Evolutionary conservation across 2,797 vertebrate species (phyloP).

Genomic region (Nothura maculosa): DNA sequence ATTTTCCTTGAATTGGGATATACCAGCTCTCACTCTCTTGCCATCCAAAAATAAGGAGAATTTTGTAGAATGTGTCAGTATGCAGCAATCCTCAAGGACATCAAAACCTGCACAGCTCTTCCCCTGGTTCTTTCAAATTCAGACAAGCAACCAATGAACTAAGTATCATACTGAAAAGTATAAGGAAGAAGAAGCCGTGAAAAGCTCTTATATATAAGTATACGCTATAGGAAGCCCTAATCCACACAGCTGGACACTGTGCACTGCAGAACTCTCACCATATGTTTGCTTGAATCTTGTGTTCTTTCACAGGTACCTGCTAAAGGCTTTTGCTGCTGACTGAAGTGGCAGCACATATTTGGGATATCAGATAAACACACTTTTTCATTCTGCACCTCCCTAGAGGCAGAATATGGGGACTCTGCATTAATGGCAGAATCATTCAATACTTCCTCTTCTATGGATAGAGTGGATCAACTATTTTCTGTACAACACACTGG

Average conservation of each 20-base stretch:
- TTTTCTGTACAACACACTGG: neutral
- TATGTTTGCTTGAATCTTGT: neutral
- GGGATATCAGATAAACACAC: neutral
- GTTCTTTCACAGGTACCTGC: neutral
- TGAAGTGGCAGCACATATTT: neutral
- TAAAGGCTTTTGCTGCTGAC: neutral
- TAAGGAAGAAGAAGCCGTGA: neutral
- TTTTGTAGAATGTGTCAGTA: neutral
- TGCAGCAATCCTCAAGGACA: neutral
- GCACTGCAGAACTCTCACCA: neutral
- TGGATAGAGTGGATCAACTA: neutral
- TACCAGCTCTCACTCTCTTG: neutral
- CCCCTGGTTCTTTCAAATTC: neutral
- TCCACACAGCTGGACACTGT: neutral
- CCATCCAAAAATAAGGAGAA: neutral
- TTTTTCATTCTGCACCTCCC: neutral
- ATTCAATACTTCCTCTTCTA: neutral
- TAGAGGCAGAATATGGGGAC: neutral
- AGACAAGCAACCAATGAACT: neutral
- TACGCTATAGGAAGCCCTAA: neutral
- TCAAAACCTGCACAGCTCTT: neutral
- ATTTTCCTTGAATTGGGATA: neutral
- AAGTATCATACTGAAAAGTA: neutral
- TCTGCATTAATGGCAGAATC: neutral
- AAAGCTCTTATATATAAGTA: neutral